Evolutionary conservation across 2,113 vertebrate species (phyloP).

Genomic region (Picathartes gymnocephalus): DNA sequence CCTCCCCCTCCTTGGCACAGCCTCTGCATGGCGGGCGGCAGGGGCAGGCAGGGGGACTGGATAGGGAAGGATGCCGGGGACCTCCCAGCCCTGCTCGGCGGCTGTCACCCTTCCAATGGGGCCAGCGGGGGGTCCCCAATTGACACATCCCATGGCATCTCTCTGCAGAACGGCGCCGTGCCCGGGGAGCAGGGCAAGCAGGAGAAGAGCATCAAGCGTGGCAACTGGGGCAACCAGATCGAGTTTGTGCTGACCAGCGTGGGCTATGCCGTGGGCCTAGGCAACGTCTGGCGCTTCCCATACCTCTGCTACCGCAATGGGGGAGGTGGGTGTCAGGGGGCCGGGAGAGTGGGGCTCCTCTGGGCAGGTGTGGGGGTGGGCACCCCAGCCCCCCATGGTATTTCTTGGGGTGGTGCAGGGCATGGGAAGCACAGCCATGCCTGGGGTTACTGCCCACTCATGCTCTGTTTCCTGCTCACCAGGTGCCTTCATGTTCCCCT

Average conservation of each 20-base stretch:
- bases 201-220: conserved; percentile 89
- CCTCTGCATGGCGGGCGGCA: neutral
- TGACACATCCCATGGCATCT: conserved; percentile 23
- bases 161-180: conserved; percentile 93
- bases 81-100: rapidly evolving
- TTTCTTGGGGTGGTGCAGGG: neutral
- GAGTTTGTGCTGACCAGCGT: conserved; percentile 98
- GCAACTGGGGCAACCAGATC: conserved; percentile 99
- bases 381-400: rapidly evolving
- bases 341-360: rapidly evolving
- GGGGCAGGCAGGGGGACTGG: neutral
- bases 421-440: rapidly evolving
- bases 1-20: conserved; percentile 40
- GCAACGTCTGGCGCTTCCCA: conserved; percentile 98
- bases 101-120: neutral
- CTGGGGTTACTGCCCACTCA: neutral
- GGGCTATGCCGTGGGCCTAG: conserved; percentile 96
- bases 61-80: neutral
- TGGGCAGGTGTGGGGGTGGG: neutral
- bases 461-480: neutral
- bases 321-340: conserved; percentile 79
- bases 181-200: conserved; percentile 88
- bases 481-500: conserved; percentile 99
- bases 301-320: conserved; percentile 99
- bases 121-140: neutral